Conservation (phyloP, 2,797 vertebrate species). For the Carapus acus region DNA sequence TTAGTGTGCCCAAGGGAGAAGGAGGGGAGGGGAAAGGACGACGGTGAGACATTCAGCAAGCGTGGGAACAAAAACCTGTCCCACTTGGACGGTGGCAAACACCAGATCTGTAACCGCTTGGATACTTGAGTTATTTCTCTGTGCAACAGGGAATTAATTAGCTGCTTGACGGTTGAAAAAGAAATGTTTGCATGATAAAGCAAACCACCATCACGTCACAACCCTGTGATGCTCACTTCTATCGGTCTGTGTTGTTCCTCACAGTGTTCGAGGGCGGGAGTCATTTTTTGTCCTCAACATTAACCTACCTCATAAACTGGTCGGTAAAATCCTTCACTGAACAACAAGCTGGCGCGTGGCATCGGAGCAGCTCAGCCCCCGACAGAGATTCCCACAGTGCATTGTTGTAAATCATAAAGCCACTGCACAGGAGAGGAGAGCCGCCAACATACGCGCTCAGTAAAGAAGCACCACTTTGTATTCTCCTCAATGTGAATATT, state of each 20-base stretch:
- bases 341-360: constrained; percentile 39
- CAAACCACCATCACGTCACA: constrained; percentile 3
- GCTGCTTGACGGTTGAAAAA: constrained; percentile 33
- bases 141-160: constrained; percentile 48
- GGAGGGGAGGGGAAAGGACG: constrained; percentile 13
- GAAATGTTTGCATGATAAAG: constrained; percentile 43
- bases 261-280: constrained; percentile 16
- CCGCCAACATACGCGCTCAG: constrained; percentile 26
- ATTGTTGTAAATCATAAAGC: constrained; percentile 47
- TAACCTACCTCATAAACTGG: constrained; percentile 23
- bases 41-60: constrained; percentile 24
- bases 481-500: constrained; percentile 43
- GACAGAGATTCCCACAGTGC: constrained; percentile 20
- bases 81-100: constrained; percentile 35
- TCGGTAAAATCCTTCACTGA: constrained; percentile 37
- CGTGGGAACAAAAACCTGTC: constrained; percentile 24
- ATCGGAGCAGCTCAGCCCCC: constrained; percentile 20
- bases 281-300: constrained; percentile 29
- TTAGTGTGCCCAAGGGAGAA: constrained; percentile 10
- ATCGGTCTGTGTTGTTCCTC: constrained; percentile 10
- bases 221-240: constrained; percentile 19
- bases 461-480: constrained; percentile 15
- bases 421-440: constrained; percentile 43
- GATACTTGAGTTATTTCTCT: constrained; percentile 27
- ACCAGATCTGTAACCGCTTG: constrained; percentile 24